Evolutionary conservation across 2,888 invertebrate genomes (phyloP).

Genomic region (Lagria hirta): DNA sequence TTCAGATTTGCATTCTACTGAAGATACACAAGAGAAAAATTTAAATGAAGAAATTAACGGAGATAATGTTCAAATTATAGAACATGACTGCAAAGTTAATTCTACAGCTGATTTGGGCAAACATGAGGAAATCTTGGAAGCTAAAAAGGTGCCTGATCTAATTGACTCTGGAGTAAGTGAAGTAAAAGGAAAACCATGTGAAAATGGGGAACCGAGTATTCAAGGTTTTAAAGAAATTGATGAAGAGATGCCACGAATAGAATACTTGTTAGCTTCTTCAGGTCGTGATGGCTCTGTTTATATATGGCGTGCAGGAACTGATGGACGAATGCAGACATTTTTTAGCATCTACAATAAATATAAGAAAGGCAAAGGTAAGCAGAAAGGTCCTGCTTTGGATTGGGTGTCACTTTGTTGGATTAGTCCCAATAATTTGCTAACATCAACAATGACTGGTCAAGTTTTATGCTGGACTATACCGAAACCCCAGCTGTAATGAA

Average conservation of each 20-base stretch:
- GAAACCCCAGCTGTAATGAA: slow-evolving; percentile 38
- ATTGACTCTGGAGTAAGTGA: slow-evolving; percentile 3
- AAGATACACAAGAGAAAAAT: too few species aligned
- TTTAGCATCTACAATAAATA: slow-evolving; percentile 44
- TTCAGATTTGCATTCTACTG: too few species aligned
- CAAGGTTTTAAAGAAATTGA: slow-evolving; percentile 19
- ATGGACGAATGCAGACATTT: slow-evolving; percentile 56
- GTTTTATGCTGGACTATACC: slow-evolving; percentile 64
- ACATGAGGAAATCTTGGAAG: too few species aligned
- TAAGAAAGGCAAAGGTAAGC: slow-evolving; percentile 27
- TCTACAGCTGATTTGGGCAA: too few species aligned
- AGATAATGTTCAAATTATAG: too few species aligned
- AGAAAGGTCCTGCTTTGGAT: slow-evolving; percentile 10
- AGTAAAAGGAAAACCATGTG: slow-evolving; percentile 17
- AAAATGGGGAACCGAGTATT: not conserved
- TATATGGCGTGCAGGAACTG: slow-evolving; percentile 68
- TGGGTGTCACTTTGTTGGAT: slow-evolving; percentile 65
- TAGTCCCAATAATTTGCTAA: slow-evolving; percentile 58
- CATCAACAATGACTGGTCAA: slow-evolving; percentile 63
- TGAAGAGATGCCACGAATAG: slow-evolving; percentile 48
- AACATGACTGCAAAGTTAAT: too few species aligned
- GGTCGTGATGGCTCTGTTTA: slow-evolving; percentile 64
- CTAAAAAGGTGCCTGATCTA: too few species aligned
- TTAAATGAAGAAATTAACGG: too few species aligned
- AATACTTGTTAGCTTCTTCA: slow-evolving; percentile 67